phyloP scores from a whole-genome alignment of 1,140 invertebrate species.

The Neomicropteryx cornuta region DNA sequence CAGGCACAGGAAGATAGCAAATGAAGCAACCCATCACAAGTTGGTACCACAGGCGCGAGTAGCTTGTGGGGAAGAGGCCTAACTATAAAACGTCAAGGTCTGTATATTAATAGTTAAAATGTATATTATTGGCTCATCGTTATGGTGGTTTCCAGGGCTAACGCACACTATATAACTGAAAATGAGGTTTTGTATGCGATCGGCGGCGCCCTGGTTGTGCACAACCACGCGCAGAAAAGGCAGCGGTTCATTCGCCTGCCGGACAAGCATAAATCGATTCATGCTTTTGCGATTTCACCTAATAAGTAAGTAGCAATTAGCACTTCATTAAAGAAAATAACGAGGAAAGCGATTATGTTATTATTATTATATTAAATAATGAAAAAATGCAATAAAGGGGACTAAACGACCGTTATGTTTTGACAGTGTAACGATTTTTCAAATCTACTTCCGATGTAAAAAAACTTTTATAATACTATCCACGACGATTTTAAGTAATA shows the following conservation, averaged over 20 bases:
- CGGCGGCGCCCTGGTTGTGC: conserved; percentile 50
- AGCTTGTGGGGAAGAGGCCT: too few species aligned
- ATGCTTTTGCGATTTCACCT: conserved; percentile 46
- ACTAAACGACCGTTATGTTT: too few species aligned
- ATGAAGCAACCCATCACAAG: too few species aligned
- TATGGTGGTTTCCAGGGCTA: conserved; percentile 29
- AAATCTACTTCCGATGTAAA: too few species aligned
- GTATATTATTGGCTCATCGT: background rate
- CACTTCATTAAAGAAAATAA: conserved; percentile 5
- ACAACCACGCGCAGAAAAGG: conserved; percentile 46
- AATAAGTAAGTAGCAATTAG: conserved; percentile 44
- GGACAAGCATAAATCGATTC: conserved; percentile 39
- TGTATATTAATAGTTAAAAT: too few species aligned
- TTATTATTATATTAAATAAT: background rate
- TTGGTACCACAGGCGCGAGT: too few species aligned
- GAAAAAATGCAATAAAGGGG: too few species aligned
- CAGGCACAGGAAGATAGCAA: too few species aligned
- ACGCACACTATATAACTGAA: conserved; percentile 53
- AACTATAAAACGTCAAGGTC: too few species aligned
- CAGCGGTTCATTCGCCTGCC: conserved; percentile 44
- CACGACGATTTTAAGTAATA: too few species aligned
- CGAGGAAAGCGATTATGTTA: conserved; percentile 4
- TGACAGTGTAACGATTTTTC: too few species aligned
- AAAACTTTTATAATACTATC: too few species aligned
- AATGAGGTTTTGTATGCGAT: conserved; percentile 56